Conservation (phyloP, 2,888 invertebrate species). For the Netelia inedita region DNA sequence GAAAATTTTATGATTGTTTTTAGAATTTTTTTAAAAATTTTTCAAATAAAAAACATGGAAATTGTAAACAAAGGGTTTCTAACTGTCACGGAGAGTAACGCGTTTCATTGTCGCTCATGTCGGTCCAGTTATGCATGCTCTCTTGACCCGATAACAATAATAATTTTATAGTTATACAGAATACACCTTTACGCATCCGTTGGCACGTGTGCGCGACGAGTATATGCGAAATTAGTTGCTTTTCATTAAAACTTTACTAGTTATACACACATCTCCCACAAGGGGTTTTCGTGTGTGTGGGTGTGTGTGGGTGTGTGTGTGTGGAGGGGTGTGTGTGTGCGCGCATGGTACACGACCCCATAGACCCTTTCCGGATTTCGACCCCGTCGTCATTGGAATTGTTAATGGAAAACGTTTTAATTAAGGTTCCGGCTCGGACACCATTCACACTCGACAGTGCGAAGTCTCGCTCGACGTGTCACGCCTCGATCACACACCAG, state of each 20-base stretch:
- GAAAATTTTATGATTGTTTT: background rate
- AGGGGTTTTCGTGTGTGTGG: constrained; percentile 24
- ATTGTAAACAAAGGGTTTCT: background rate
- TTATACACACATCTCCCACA: background rate
- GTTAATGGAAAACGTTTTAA: constrained; percentile 78
- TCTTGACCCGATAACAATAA: background rate
- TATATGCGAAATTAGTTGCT: constrained; percentile 67
- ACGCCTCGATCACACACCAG: background rate
- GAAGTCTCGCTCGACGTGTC: background rate
- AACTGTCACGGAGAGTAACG: constrained; percentile 44
- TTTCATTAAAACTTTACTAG: constrained; percentile 72
- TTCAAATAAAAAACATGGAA: constrained; percentile 3
- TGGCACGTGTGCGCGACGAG: constrained; percentile 15
- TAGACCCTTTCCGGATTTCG: constrained; percentile 31
- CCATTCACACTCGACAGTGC: background rate
- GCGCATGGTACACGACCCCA: constrained; percentile 36
- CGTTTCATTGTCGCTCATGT: constrained; percentile 35
- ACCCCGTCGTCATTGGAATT: constrained; percentile 70
- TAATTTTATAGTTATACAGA: constrained; percentile 34
- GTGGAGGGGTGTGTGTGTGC: background rate
- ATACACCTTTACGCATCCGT: constrained; percentile 12
- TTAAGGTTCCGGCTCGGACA: constrained; percentile 68
- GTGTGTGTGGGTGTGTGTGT: constrained; percentile 3
- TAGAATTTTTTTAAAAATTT: constrained; percentile 20
- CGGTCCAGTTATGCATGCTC: constrained; percentile 2